Evolutionary conservation across 2,888 invertebrate species (phyloP).

Genomic region (Cylindroiulus punctatus): DNA sequence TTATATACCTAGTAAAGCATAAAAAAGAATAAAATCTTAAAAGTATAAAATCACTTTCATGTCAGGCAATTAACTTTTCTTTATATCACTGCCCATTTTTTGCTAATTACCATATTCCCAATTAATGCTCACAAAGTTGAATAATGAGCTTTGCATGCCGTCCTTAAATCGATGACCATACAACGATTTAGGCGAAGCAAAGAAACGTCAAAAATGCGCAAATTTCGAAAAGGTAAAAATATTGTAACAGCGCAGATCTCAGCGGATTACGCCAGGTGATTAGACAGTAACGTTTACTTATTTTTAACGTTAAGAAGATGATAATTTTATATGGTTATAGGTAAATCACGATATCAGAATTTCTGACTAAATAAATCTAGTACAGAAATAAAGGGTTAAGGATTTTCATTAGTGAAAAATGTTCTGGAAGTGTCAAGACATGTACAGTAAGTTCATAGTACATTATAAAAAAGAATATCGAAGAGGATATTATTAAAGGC

Average conservation of each 20-base stretch:
- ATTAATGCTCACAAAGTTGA: conserved; percentile 7
- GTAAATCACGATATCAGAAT: no score
- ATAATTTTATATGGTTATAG: no score
- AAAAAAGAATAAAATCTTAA: neutral
- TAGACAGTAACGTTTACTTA: no score
- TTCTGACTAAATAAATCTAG: no score
- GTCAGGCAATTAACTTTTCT: conserved; percentile 17
- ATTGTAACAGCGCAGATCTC: neutral
- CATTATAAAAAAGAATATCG: no score
- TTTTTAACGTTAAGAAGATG: no score
- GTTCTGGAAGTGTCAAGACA: no score
- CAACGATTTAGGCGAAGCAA: conserved; percentile 25
- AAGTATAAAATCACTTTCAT: neutral
- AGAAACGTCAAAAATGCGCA: conserved; percentile 17
- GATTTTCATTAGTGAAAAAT: no score
- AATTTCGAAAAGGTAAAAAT: neutral
- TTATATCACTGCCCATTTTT: neutral
- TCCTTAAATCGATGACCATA: conserved; percentile 14
- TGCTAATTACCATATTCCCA: conserved; percentile 24
- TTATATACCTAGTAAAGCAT: neutral
- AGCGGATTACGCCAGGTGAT: no score
- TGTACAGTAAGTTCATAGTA: no score
- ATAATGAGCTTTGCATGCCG: neutral
- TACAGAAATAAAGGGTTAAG: no score
- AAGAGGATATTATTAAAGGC: no score